Percentiles rank a stretch among this genome's conserved stretches.
These are phyloP conservation scores for Spea hammondii DNA, from an alignment of 2,797 vertebrate genomes.

Conservation along the genomic window DNA sequence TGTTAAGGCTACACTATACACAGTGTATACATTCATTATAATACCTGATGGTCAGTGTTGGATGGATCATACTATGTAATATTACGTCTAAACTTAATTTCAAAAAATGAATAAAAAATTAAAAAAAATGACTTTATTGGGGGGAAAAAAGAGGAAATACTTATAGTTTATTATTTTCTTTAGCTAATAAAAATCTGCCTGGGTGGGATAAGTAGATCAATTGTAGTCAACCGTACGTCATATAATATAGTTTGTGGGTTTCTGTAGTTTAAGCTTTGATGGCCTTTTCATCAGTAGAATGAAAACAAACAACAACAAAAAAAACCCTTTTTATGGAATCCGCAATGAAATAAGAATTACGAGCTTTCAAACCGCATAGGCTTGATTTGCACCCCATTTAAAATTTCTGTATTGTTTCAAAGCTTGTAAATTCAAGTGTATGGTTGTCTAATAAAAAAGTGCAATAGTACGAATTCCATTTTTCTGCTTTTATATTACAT, in stretches of 20 bases:
- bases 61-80: no score
- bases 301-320: not conserved
- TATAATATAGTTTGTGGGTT: not conserved
- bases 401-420: conserved; percentile 4
- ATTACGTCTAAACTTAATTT: no score
- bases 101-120: no score
- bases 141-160: no score
- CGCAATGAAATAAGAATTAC: conserved; percentile 27
- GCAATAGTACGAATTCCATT: conserved; percentile 33
- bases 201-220: no score
- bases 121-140: no score
- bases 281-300: not conserved
- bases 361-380: conserved; percentile 21
- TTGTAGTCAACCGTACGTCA: no score
- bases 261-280: not conserved
- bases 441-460: conserved; percentile 26
- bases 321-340: conserved; percentile 6
- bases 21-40: no score
- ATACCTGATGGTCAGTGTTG: no score
- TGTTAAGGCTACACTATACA: no score
- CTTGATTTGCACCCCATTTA: conserved; percentile 32
- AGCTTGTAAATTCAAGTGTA: conserved; percentile 35
- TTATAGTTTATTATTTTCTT: no score
- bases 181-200: no score
- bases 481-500: conserved; percentile 20